These are phyloP conservation scores for Xiphophorus hellerii DNA, from an alignment of 2,113 vertebrate species.

Conservation along the genomic window DNA sequence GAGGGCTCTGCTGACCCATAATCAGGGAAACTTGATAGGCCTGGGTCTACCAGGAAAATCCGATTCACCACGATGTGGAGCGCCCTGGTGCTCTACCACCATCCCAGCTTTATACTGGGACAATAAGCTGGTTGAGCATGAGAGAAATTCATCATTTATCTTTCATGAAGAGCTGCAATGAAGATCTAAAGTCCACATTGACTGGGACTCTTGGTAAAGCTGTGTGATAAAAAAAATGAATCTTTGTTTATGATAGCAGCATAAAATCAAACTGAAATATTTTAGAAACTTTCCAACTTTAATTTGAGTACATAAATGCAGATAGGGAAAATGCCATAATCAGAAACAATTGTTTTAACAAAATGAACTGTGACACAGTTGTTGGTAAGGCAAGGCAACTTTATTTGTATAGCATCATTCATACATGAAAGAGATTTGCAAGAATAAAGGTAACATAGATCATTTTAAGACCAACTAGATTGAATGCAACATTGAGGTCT, in stretches of 20 bases:
- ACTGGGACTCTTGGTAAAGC: not conserved
- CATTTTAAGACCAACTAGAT: not conserved
- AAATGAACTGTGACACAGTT: not conserved
- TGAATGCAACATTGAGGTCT: too few relatives aligned
- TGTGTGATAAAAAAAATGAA: not conserved
- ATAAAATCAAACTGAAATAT: not conserved
- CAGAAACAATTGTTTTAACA: not conserved
- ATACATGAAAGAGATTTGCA: not conserved
- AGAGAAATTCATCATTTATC: not conserved
- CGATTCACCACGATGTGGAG: constrained; percentile 49
- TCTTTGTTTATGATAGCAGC: not conserved
- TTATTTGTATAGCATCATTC: not conserved
- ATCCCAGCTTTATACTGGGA: constrained; percentile 36
- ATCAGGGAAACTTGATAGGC: constrained; percentile 66
- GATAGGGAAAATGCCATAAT: not conserved
- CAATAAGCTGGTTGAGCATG: constrained; percentile 4
- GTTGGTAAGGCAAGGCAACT: not conserved
- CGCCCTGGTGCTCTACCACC: constrained; percentile 46
- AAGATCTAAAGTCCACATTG: too few relatives aligned
- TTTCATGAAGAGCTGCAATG: constrained; percentile 11
- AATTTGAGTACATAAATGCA: not conserved
- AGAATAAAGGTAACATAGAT: not conserved
- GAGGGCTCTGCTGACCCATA: constrained; percentile 59
- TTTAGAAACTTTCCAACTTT: not conserved
- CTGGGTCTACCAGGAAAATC: constrained; percentile 59